Percentiles rank a stretch among this genome's conserved stretches.
Conservation (phyloP, 1,140 invertebrate species). For the Phenacoccus solenopsis region DNA sequence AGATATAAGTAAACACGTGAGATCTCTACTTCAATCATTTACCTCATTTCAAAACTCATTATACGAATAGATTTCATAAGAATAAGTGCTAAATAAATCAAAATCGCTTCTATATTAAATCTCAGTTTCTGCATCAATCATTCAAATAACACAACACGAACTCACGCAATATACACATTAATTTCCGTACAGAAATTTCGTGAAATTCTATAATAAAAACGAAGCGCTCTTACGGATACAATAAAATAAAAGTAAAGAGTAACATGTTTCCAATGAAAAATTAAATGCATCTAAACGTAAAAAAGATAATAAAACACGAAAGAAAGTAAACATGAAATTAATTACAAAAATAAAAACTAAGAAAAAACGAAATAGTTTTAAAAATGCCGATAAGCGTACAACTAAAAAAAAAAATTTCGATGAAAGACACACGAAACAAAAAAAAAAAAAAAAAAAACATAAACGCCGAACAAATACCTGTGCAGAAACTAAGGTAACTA, state of each 20-base stretch:
- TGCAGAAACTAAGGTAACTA: constrained; percentile 16
- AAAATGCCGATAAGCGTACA: neutral
- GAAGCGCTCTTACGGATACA: too few species aligned
- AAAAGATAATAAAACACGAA: neutral
- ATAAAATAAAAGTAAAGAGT: neutral
- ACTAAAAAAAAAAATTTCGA: constrained; percentile 3
- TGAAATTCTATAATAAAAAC: neutral
- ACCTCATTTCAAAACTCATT: too few species aligned
- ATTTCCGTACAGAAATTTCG: neutral
- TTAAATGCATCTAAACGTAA: neutral
- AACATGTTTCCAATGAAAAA: neutral
- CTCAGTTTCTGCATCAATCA: neutral
- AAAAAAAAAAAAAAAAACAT: neutral
- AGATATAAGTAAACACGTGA: too few species aligned
- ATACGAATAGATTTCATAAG: too few species aligned
- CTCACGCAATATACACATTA: neutral
- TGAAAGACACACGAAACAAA: constrained; percentile 8
- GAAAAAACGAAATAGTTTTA: neutral
- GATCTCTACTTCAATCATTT: too few species aligned
- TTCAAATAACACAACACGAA: neutral
- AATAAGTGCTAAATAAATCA: neutral
- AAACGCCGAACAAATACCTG: neutral
- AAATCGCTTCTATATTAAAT: neutral
- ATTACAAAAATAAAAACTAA: neutral
- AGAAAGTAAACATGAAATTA: neutral